Conservation (phyloP, 2,888 invertebrate species). For the Xestia rhomboidea region DNA sequence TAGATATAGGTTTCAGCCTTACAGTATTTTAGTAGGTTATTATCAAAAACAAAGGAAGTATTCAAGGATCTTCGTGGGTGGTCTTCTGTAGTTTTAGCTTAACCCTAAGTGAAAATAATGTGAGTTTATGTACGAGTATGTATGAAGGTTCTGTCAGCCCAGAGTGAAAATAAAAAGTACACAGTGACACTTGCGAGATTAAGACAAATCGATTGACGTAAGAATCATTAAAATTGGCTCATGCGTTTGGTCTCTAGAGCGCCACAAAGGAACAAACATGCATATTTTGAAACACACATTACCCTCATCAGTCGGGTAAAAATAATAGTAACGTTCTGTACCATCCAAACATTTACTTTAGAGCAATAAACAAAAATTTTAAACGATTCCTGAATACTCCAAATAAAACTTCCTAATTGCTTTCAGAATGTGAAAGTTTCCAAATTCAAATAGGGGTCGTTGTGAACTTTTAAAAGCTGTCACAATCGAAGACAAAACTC, state of each 20-base stretch:
- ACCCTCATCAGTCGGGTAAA: no score
- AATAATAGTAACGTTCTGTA: no score
- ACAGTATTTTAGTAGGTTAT: background rate
- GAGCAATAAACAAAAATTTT: background rate
- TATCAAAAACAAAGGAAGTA: background rate
- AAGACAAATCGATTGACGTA: no score
- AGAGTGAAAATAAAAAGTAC: background rate
- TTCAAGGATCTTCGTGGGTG: background rate
- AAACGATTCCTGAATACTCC: background rate
- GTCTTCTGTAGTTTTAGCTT: background rate
- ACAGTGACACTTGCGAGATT: no score
- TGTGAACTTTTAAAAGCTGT: constrained; percentile 37
- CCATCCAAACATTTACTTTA: background rate
- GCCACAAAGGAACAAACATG: no score
- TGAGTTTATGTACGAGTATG: background rate
- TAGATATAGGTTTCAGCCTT: background rate
- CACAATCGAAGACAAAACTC: constrained; percentile 36
- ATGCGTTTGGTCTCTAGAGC: no score
- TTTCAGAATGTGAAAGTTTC: background rate
- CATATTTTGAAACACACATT: no score
- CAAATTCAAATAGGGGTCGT: constrained; percentile 9
- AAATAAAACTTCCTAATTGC: constrained; percentile 15
- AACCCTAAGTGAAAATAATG: background rate
- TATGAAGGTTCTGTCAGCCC: background rate
- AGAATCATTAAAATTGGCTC: no score